phyloP scores from a whole-genome alignment of 1,140 invertebrate genomes.

The Dinothrombium tinctorium region DNA sequence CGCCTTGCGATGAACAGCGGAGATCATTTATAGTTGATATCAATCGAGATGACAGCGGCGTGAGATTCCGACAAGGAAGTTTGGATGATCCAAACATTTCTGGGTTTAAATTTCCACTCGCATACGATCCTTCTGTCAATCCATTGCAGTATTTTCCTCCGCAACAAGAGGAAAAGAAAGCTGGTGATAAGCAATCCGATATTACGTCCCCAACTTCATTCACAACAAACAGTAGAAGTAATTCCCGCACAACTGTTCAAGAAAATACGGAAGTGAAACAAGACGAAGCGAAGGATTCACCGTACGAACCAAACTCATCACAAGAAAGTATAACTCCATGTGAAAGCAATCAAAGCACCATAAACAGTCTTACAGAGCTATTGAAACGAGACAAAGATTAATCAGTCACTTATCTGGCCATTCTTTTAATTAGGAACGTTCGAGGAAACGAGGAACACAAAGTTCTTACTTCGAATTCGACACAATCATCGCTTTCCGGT shows the following conservation, averaged over 20 bases:
- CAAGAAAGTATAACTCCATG: slow-evolving; percentile 13
- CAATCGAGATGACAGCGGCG: background rate
- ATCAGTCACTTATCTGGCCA: no score
- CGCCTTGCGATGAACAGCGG: background rate
- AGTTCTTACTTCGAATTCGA: no score
- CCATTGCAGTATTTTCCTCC: background rate
- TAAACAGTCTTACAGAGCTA: slow-evolving; percentile 15
- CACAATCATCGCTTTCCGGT: no score
- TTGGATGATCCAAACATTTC: background rate
- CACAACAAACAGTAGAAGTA: background rate
- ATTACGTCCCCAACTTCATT: background rate
- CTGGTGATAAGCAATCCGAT: slow-evolving; percentile 4
- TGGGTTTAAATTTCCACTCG: background rate
- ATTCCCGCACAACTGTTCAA: background rate
- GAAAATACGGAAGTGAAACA: background rate
- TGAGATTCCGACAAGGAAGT: background rate
- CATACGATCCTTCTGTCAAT: background rate
- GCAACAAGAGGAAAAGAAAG: slow-evolving; percentile 2
- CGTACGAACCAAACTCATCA: slow-evolving; percentile 14
- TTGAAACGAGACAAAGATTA: background rate
- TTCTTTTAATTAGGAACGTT: no score
- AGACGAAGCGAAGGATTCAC: background rate
- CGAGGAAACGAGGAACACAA: no score
- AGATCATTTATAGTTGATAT: background rate
- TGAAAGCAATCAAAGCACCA: slow-evolving; percentile 15